Evolutionary conservation across 2,113 vertebrate species (phyloP).

Genomic region (Ellobius talpinus): DNA sequence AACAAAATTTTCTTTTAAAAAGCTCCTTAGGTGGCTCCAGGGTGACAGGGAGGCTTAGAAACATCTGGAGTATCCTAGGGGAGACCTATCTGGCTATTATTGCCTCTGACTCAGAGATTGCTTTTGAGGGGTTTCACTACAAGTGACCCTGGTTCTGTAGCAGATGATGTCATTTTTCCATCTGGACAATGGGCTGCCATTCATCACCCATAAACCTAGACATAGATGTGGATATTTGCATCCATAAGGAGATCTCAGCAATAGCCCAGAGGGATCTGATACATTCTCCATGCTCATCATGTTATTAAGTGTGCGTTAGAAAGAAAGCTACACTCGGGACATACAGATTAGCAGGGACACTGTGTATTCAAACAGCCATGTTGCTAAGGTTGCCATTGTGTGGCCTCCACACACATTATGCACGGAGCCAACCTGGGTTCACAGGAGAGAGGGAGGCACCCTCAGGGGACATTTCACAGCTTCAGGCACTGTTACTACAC

Average conservation of each 20-base stretch:
- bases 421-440: not conserved
- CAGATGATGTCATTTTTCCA: constrained; percentile 16
- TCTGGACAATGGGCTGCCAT: constrained; percentile 58
- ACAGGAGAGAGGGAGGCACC: not conserved
- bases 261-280: not conserved
- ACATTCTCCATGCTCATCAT: constrained; percentile 1
- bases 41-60: not conserved
- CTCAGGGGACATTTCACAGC: not conserved
- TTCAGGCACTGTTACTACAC: constrained; percentile 16
- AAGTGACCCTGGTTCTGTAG: not conserved
- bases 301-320: constrained; percentile 35
- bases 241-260: constrained; percentile 16
- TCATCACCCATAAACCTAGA: constrained; percentile 64
- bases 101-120: not conserved
- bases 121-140: constrained; percentile 34
- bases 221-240: constrained; percentile 39
- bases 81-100: not conserved
- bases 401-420: not conserved
- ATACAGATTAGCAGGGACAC: constrained; percentile 40
- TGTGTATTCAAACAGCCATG: constrained; percentile 1
- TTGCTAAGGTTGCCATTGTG: not conserved
- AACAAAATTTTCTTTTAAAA: not conserved
- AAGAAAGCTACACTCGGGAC: constrained; percentile 2
- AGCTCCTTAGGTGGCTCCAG: not conserved
- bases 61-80: not conserved